Conservation (phyloP, 2,113 vertebrate genomes). For the Lophochroa leadbeateri region DNA sequence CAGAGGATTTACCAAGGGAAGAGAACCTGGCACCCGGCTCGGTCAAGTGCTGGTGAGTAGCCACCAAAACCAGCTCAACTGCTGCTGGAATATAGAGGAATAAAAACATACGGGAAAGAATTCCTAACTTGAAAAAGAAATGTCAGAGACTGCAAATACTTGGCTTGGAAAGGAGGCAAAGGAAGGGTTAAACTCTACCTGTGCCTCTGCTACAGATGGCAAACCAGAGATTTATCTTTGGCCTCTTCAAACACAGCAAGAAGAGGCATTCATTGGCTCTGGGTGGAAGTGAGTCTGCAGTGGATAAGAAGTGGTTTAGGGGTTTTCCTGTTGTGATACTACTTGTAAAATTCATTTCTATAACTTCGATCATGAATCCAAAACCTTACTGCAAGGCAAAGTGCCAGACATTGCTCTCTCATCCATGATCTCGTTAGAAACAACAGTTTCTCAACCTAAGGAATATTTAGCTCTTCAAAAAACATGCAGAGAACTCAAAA, state of each 20-base stretch:
- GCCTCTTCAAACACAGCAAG: background rate
- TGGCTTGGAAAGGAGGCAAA: background rate
- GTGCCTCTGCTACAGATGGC: background rate
- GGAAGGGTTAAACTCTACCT: background rate
- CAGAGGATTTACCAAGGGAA: background rate
- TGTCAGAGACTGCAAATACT: rapidly evolving
- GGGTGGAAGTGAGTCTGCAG: rapidly evolving
- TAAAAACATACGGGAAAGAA: background rate
- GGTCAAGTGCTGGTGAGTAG: background rate
- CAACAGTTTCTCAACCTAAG: background rate
- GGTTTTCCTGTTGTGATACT: rapidly evolving
- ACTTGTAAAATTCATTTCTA: background rate
- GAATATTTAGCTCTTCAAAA: background rate
- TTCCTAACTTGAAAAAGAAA: rapidly evolving
- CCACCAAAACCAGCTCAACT: background rate
- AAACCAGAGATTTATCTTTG: background rate
- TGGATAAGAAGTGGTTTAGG: background rate
- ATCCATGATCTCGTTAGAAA: background rate
- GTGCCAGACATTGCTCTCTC: rapidly evolving
- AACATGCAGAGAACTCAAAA: background rate
- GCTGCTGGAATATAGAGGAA: background rate
- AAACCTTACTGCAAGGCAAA: background rate
- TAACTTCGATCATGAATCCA: background rate
- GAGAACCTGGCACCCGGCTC: background rate
- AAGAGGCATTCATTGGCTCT: background rate